A percentile compares a stretch with the other conserved stretches of the same genome.
phyloP scores from a whole-genome alignment of 2,888 invertebrate genomes.

The Prosopocoilus inquinatus region DNA sequence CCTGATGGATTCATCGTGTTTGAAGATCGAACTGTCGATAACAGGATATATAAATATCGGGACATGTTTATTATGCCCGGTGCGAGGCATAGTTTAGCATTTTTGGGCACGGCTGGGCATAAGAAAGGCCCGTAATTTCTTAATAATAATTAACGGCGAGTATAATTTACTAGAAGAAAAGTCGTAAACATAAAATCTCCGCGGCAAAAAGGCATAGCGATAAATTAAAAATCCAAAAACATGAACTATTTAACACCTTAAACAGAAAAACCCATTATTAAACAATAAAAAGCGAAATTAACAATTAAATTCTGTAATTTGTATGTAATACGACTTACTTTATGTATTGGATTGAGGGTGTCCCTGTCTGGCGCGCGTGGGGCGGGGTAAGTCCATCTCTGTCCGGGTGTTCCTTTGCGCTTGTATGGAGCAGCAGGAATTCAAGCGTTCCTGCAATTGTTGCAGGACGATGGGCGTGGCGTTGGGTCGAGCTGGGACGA shows the following conservation, averaged over 20 bases:
- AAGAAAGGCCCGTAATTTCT: neutral
- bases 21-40: no score
- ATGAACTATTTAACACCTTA: conserved; percentile 7
- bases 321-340: conserved; percentile 11
- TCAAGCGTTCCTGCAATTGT: conserved; percentile 17
- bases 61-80: no score
- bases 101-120: neutral
- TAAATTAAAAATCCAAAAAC: conserved; percentile 5
- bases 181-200: neutral
- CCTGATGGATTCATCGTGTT: no score
- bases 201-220: conserved; percentile 1
- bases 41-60: no score
- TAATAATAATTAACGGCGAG: neutral
- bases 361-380: conserved; percentile 4
- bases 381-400: neutral
- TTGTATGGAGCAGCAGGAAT: conserved; percentile 19
- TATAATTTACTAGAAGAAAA: neutral
- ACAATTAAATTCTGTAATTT: conserved; percentile 24
- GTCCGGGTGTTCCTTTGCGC: conserved; percentile 1
- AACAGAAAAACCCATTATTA: conserved; percentile 5
- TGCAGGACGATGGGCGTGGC: conserved; percentile 20
- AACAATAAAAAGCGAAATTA: conserved; percentile 12
- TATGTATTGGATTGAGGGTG: conserved; percentile 5
- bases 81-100: no score
- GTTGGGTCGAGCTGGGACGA: conserved; percentile 25